phyloP scores from a whole-genome alignment of 2,888 invertebrate species.

The Metallyticus violacea region DNA sequence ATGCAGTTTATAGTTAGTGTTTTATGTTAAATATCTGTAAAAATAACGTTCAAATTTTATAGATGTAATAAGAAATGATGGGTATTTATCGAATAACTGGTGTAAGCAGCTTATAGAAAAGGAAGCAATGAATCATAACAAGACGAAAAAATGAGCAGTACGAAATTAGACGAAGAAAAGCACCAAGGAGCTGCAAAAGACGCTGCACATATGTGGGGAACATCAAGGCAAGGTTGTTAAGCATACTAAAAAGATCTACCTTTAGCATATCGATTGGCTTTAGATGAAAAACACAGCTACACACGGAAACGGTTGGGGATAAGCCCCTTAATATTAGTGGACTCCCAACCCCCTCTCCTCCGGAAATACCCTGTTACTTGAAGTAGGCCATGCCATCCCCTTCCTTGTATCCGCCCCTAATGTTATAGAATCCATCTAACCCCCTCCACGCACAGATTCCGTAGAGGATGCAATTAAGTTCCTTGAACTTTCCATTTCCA shows the following conservation, averaged over 20 bases:
- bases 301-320: not conserved
- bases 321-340: not conserved
- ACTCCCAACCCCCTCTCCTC: not conserved
- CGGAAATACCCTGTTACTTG: not conserved
- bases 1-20: no score
- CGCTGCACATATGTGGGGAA: not conserved
- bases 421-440: not conserved
- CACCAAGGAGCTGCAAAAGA: not conserved
- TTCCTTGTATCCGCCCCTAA: constrained; percentile 3
- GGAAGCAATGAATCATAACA: no score
- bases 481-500: constrained; percentile 34
- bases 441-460: not conserved
- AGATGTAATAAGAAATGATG: no score
- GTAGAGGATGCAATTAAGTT: constrained; percentile 31
- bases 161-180: no score
- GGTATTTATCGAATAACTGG: no score
- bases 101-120: no score
- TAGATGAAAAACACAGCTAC: not conserved
- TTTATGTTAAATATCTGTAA: no score
- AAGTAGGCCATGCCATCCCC: not conserved
- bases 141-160: no score
- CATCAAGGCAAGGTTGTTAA: not conserved
- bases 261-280: not conserved
- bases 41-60: no score
- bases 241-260: not conserved